Evolutionary conservation across 1,140 invertebrate genomes (phyloP), one percentile per base, ranked within the genome.

Genomic region (Drosophila takahashii): DNA sequence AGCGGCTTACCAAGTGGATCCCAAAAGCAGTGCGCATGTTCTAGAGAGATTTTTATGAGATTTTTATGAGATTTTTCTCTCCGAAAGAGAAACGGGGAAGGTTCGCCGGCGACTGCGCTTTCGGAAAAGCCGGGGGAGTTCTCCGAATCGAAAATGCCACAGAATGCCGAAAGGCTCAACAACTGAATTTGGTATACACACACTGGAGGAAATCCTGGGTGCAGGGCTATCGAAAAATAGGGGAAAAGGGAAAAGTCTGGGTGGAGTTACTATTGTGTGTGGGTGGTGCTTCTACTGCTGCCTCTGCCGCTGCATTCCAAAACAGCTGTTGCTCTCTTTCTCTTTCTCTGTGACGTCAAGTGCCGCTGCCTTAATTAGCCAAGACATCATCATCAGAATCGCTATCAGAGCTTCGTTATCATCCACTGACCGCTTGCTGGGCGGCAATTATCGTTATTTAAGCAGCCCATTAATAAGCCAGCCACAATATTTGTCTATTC

Each of bases 401-500:
- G n/a, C n/a, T n/a, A 41, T 54, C 39, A 51, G 41, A 53, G 27
- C 13, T 50, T 66, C 32, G 42, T 53, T 27, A 51, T 37, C 32
- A 39, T 29, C 15, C 10, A 15, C 26, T 32, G 29, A 65, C 58
- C 51, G 58, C 76, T 61, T 22, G 66, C 76, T 73, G 76, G 53
- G 41, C 53, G 56, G 50, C 45, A 53, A 79, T 79, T 74, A 79
- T 67, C 56, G 56, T 79, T 62, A 61, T 62, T 67, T 58, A 64
- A 73, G 69, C 61, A 66, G 52, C 44, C 69, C 79, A 81, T 81
- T 81, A 81, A 81, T 81, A 81, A 81, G 79, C 60, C 79, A 81
- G 58, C 67, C 79, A 77, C 74, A 81, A 81, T 81, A 81, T 81
- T 81, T 81, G 79, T 77, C 79, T 78, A 78, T 78, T 81, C 79